Conservation (phyloP, 2,113 vertebrate species). For the Thomomys bottae region DNA sequence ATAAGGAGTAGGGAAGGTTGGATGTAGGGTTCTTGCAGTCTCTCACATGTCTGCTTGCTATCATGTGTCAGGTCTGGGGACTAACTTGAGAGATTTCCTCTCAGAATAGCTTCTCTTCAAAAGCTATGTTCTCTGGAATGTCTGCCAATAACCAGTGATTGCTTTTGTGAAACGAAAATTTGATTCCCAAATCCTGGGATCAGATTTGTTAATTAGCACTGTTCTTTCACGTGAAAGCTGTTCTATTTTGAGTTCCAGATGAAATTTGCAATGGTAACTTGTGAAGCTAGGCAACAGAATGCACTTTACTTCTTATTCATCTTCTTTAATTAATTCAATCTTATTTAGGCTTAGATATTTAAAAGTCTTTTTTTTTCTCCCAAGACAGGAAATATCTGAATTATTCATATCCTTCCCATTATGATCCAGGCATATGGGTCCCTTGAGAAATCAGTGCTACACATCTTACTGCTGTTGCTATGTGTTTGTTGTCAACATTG, state of each 20-base stretch:
- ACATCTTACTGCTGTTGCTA: conserved; percentile 63
- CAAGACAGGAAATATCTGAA: conserved; percentile 78
- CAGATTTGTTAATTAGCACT: background rate
- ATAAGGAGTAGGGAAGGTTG: background rate
- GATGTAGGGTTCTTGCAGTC: too few species aligned
- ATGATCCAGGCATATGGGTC: conserved; percentile 61
- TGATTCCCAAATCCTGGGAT: background rate
- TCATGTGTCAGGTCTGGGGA: background rate
- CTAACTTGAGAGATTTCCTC: background rate
- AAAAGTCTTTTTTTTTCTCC: conserved; percentile 80
- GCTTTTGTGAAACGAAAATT: conserved; percentile 30
- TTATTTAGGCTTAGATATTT: conserved; percentile 73
- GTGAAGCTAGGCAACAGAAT: conserved; percentile 63
- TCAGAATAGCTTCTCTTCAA: background rate
- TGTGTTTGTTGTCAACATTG: conserved; percentile 75
- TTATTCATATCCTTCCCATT: conserved; percentile 83
- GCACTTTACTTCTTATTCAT: conserved; percentile 69
- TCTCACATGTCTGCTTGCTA: background rate
- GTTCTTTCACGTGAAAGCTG: background rate
- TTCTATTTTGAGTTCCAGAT: background rate
- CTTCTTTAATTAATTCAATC: conserved; percentile 79
- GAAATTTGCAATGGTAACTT: conserved; percentile 42
- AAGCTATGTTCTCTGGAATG: background rate
- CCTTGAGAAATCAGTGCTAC: conserved; percentile 78
- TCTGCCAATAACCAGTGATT: background rate